Evolutionary conservation across 2,888 invertebrate species (phyloP).

Genomic region (Microdon myrmicae): DNA sequence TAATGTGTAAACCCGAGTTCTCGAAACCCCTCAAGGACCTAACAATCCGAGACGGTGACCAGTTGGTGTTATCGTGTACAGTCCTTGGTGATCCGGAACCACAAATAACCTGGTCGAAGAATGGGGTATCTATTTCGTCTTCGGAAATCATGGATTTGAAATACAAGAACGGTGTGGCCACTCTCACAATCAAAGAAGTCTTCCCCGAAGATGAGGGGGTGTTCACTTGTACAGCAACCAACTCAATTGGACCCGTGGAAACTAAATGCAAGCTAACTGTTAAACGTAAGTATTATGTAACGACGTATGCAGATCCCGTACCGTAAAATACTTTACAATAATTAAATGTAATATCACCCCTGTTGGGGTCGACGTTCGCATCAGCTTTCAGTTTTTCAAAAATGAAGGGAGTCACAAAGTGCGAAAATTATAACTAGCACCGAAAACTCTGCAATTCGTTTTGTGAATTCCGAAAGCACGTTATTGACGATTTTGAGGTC

Average conservation of each 20-base stretch:
- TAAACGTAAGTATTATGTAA: conserved; percentile 85
- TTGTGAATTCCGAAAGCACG: too few species aligned
- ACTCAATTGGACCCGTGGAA: conserved; percentile 86
- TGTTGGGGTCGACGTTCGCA: too few species aligned
- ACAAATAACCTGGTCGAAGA: conserved; percentile 88
- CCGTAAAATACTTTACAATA: too few species aligned
- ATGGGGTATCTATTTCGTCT: conserved; percentile 79
- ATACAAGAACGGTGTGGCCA: conserved; percentile 90
- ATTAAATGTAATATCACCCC: too few species aligned
- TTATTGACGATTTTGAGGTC: too few species aligned
- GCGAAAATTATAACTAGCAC: too few species aligned
- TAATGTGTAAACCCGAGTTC: conserved; percentile 89
- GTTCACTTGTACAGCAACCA: conserved; percentile 90
- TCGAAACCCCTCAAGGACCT: conserved; percentile 80
- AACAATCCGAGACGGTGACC: conserved; percentile 87
- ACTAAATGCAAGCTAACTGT: conserved; percentile 86
- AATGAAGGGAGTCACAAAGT: too few species aligned
- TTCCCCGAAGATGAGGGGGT: conserved; percentile 95
- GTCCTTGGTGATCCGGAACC: conserved; percentile 95
- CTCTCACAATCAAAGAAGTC: conserved; percentile 88
- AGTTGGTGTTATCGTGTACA: conserved; percentile 81
- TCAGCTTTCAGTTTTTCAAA: too few species aligned
- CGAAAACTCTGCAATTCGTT: too few species aligned
- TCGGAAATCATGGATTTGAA: conserved; percentile 90
- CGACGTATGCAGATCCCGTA: too few species aligned